Base-by-base conservation (phyloP, 2,797 vertebrate genomes). In the Rhinoraja longicauda region DNA sequence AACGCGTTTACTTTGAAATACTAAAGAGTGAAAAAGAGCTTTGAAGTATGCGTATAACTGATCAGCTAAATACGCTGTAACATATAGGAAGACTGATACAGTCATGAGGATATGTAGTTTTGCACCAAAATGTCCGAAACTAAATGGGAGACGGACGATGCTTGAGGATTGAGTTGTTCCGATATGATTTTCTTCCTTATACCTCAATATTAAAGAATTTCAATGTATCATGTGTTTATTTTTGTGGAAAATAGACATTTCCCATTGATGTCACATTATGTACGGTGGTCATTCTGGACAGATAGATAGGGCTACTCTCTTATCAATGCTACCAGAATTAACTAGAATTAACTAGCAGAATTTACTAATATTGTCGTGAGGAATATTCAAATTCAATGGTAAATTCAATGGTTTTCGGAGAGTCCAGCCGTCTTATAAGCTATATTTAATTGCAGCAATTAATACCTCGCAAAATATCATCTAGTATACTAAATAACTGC, bases 1-100 rank as follows among this genome's bases (percentile, higher is more conserved):
- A 92, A 72, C 21, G 67, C 24, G 64, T 26, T 72, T 72, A 73
- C 64, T 91, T 91, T 92, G 90, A 72, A 75, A 92, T 92, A 53
- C 90, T 73, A 53, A 53, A 73, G 75, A 75, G 90, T 73, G 70
- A 15, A 53, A 39, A 92, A 45, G 4, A 53, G 36, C 67, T 92
- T 75, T 91, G 90, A 70, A 91, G 70, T 73, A 32, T 57, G 70
- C 70, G 12, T 45, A 17, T 26, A 75, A 24, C 72, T 92, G 67
- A 39, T 45, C n/a, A 75, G 67, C 12, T 75, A 53, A 39, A 92
- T 57, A 29, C 9, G 75, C 29, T 72, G 70, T 45, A 45, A 73
- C 39, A 53, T 75, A 75, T 19, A 70, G 8, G 24, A 32, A 90
- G 45, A 57, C 26, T 26, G 19, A 57, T 84, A 84, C 36, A 70